Evolutionary conservation across 1,140 invertebrate genomes (phyloP), one percentile per base, ranked within the genome.

Genomic region (Drosophila takahashii): DNA sequence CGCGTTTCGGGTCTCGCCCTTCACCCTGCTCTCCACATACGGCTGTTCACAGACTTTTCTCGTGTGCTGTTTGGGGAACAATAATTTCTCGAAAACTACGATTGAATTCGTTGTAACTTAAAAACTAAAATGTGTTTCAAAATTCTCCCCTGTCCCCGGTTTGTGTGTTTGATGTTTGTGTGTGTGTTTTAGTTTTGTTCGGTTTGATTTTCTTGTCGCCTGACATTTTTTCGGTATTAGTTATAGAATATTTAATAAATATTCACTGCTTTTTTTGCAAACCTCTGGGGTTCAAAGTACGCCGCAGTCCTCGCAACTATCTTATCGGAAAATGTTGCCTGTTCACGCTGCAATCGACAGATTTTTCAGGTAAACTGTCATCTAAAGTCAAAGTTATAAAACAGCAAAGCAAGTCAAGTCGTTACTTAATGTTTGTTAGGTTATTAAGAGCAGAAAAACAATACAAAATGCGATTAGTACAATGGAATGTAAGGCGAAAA

Each of bases 1-100:
- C 59, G 74, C 72, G 77, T 77, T 69, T 52, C 47, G 58, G 47
- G 47, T 50, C 47, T 50, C 47, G 47, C 47, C 58, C 36, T 48
- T 71, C 51, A 57, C 67, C 67, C 67, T 70, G 65, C 34, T 70
- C 51, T 54, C 65, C 41, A 70, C 67, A 71, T 71, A 51, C 50
- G 45, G 56, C 52, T 80, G 59, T 64, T 52, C 65, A 53, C 67
- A 48, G 69, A 50, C 53, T 61, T 45, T 65, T 32, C 39, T 58
- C 67, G 37, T 81, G 59, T 80, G 58, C 39, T 71, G 56, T 66
- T 66, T 66, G 65, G 48, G 62, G 67, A 86, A 86, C 74, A 71
- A 85, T 61, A 81, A 86, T 86, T 86, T 87, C 85, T 84, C 78
- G 71, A 77, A 87, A 89, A 79, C 72, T 80, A 86, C 77, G 62